Evolutionary conservation across 2,797 vertebrate species (phyloP).

Genomic region (Amphiprion clarkii): DNA sequence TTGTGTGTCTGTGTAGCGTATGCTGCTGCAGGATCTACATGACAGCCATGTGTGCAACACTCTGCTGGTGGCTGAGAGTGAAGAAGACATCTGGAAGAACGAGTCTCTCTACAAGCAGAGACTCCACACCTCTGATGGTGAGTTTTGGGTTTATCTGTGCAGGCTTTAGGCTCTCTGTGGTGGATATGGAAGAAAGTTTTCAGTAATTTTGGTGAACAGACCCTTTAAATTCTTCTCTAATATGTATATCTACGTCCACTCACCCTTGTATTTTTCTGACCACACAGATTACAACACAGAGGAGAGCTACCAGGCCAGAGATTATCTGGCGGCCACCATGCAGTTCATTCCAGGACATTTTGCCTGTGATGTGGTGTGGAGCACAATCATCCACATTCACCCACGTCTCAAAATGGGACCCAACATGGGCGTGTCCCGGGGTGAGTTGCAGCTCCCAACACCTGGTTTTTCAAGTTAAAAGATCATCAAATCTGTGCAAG

Average conservation of each 20-base stretch:
- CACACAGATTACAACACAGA: conserved; percentile 91
- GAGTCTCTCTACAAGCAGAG: conserved; percentile 91
- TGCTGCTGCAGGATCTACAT: conserved; percentile 96
- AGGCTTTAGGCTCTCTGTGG: not conserved
- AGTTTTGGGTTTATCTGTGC: conserved; percentile 2
- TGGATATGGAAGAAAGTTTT: no score
- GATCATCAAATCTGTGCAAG: no score
- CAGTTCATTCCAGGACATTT: conserved; percentile 98
- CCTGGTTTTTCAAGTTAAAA: not conserved
- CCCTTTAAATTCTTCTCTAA: not conserved
- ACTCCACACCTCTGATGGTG: conserved; percentile 90
- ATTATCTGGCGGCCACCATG: conserved; percentile 98
- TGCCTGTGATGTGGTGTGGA: conserved; percentile 96
- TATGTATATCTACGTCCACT: not conserved
- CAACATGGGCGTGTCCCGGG: conserved; percentile 93
- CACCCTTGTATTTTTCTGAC: not conserved
- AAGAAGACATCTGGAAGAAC: conserved; percentile 98
- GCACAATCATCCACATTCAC: conserved; percentile 95
- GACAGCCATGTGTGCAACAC: conserved; percentile 97
- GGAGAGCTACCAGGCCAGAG: conserved; percentile 95
- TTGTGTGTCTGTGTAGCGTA: conserved; percentile 80
- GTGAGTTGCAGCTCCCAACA: conserved; percentile 54
- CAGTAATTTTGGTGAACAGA: not conserved
- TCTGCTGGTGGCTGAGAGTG: conserved; percentile 97
- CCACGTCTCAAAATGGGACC: conserved; percentile 98